Base-by-base conservation (phyloP, 2,113 vertebrate species). In the Corythornis cristatus region DNA sequence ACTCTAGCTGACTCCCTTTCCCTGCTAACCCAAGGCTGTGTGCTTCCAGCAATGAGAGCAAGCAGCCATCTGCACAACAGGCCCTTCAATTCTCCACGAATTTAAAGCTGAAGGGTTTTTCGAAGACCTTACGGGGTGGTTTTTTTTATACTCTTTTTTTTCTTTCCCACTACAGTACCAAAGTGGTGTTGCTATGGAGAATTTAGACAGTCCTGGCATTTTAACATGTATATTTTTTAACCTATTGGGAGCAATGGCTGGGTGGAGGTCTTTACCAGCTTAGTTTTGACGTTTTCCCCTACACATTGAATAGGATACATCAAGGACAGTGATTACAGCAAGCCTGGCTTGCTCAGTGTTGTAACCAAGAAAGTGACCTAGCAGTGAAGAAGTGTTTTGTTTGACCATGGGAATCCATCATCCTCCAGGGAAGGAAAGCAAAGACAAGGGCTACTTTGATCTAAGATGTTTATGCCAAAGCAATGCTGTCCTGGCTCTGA, bases 61-160 rank as follows among this genome's bases (percentile, higher is more conserved):
- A 93, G 70, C 85, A 70, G 78, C 71, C 93, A 58, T 90, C 88
- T 88, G 83, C 92, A 78, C 86, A 46, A 13, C 89, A 87, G 73
- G 71, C 66, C 80, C 77, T 83, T 62, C 80, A 26, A 51, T 85
- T 31, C 89, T 79, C 73, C 82, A 18, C 21, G 1, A 72, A 51
- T 93, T 93, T 85, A 93, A 91, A 85, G 61, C 61, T 81, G 89
- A 95, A 78, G 67, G 84, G 86, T 48, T 97, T 93, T 68, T 48
- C 60, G 77, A 87, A 83, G 67, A 75, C 28, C 61, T 67, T 29
- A 18, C 20, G 2, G 54, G 54, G 17, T 19, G 9, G 9, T 31
- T 77, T 77, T 71, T 56, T 66, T n/a, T 35, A n/a, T 74, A 18
- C 29, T 42, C 54, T 66, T 65, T 71, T 68, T 83, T 68, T 82